A percentile compares a stretch with the other conserved stretches of the same genome.
These are phyloP conservation scores for Lasiurus borealis DNA, from an alignment of 2,113 vertebrate genomes.

Conservation along the genomic window DNA sequence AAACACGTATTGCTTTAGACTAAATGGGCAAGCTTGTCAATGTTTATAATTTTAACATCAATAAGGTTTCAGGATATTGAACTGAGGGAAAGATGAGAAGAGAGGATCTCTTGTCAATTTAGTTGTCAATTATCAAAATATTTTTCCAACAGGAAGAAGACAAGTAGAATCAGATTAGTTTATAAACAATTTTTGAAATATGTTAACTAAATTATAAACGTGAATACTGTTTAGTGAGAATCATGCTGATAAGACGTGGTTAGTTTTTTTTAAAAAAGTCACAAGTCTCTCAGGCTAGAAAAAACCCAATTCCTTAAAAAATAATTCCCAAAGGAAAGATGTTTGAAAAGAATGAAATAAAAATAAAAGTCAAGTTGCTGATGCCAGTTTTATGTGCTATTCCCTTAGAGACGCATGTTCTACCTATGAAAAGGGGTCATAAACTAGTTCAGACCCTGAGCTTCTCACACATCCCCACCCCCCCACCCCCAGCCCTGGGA, in stretches of 20 bases:
- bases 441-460: constrained; percentile 72
- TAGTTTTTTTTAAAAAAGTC: background rate
- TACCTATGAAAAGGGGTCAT: constrained; percentile 68
- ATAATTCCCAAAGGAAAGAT: constrained; percentile 30
- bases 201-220: background rate
- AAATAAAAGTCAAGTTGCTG: constrained; percentile 10
- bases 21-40: background rate
- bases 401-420: constrained; percentile 59
- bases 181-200: background rate
- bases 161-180: background rate
- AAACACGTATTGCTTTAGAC: background rate
- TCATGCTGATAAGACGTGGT: background rate
- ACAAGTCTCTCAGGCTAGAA: constrained; percentile 15
- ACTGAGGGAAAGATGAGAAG: background rate
- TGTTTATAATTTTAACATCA: background rate
- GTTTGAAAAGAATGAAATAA: constrained; percentile 44
- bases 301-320: constrained; percentile 50
- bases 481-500: background rate
- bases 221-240: background rate
- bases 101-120: background rate
- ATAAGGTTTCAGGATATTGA: background rate
- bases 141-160: background rate
- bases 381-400: constrained; percentile 50
- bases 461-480: background rate
- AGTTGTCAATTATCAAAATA: background rate